Evolutionary conservation across 2,888 invertebrate genomes (phyloP).

Genomic region (Bellardia pandia): DNA sequence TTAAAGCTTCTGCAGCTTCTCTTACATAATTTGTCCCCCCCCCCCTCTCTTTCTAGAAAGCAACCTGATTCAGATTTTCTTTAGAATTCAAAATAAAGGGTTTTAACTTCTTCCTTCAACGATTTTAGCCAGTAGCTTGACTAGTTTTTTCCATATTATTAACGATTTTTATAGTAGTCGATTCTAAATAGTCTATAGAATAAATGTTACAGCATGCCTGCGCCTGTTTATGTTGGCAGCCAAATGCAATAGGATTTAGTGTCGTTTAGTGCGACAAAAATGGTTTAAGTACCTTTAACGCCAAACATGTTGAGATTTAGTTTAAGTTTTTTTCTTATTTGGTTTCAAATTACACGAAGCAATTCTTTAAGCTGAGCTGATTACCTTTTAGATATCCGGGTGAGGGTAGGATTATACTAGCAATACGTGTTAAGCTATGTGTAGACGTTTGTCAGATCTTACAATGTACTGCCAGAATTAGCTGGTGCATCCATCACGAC

Average conservation of each 20-base stretch:
- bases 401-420: no score
- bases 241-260: constrained; percentile 69
- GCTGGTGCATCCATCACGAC: no score
- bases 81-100: constrained; percentile 8
- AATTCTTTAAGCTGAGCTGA: no score
- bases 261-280: constrained; percentile 74
- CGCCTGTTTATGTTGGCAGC: constrained; percentile 50
- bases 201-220: constrained; percentile 41
- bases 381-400: no score
- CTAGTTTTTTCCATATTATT: constrained; percentile 60
- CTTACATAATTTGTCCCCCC: constrained; percentile 3
- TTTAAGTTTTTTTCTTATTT: constrained; percentile 9
- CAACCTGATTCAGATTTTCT: constrained; percentile 38
- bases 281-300: constrained; percentile 73
- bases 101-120: not conserved
- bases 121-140: constrained; percentile 64
- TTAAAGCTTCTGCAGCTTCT: constrained; percentile 64
- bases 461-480: no score
- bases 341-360: no score
- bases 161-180: constrained; percentile 2
- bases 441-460: no score
- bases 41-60: not conserved
- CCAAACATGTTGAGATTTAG: constrained; percentile 65
- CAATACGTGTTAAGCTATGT: no score
- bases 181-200: constrained; percentile 18